phyloP scores from a whole-genome alignment of 2,113 vertebrate genomes.

The Pitta sordida region DNA sequence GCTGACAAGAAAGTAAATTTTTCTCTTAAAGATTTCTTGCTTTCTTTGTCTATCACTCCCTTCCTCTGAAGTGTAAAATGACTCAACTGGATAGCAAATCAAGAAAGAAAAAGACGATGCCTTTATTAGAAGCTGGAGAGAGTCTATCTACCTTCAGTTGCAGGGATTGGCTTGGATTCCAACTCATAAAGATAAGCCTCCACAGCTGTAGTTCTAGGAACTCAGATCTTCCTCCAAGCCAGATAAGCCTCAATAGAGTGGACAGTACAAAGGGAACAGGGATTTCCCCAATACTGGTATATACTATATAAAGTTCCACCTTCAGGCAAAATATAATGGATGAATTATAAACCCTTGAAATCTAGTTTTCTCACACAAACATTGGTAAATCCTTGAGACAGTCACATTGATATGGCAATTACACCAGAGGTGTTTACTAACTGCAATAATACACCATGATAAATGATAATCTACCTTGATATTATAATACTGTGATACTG shows the following conservation, averaged over 20 bases:
- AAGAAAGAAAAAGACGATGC: background rate
- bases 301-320: background rate
- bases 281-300: conserved; percentile 6
- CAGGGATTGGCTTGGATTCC: background rate
- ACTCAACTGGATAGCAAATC: background rate
- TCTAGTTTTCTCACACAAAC: conserved; percentile 26
- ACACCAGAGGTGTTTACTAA: conserved; percentile 11
- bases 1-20: background rate
- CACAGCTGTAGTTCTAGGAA: background rate
- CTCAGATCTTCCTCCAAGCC: conserved; percentile 7
- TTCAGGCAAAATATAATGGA: conserved; percentile 2
- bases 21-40: background rate
- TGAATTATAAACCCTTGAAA: conserved; percentile 32
- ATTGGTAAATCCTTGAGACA: background rate
- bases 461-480: background rate
- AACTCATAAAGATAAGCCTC: conserved; percentile 30
- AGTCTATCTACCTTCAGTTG: background rate
- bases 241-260: background rate
- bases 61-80: background rate
- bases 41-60: background rate
- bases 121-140: background rate
- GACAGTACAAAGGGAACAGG: background rate
- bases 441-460: background rate
- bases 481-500: background rate
- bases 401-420: background rate